Conservation (phyloP, 2,888 invertebrate species). For the Caenorhabditis doughertyi region DNA sequence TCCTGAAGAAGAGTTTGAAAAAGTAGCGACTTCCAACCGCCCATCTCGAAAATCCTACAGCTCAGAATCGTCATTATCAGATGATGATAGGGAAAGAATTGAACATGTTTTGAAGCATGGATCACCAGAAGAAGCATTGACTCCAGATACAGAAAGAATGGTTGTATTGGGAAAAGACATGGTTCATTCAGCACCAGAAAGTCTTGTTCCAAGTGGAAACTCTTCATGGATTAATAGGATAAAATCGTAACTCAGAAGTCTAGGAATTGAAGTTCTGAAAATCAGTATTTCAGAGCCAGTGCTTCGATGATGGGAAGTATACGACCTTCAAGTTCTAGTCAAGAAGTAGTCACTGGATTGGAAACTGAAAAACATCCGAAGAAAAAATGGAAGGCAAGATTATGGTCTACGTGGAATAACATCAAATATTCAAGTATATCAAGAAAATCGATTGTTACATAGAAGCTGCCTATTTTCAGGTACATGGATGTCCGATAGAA, state of each 20-base stretch:
- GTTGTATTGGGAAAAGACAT: conserved; percentile 27
- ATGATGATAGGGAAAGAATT: conserved; percentile 42
- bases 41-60: conserved; percentile 2
- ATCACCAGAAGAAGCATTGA: conserved; percentile 46
- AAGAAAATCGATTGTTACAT: too few relatives aligned
- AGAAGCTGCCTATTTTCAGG: too few relatives aligned
- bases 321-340: conserved; percentile 31
- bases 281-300: conserved; percentile 39
- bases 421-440: conserved; percentile 70
- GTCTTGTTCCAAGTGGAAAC: conserved; percentile 18
- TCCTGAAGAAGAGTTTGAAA: conserved; percentile 15
- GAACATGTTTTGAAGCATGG: conserved; percentile 52
- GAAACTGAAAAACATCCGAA: conserved; percentile 30
- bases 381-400: conserved; percentile 64
- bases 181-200: conserved; percentile 10
- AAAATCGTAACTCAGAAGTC: conserved; percentile 28
- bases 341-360: background rate
- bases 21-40: background rate
- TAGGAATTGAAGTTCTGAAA: background rate
- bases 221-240: conserved; percentile 48
- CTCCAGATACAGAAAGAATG: conserved; percentile 42
- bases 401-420: conserved; percentile 72
- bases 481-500: conserved; percentile 69
- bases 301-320: conserved; percentile 51
- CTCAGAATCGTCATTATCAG: conserved; percentile 51